These are phyloP conservation scores for Macroteleia sp. DNA, from an alignment of 2,888 invertebrate species.

Conservation along the genomic window DNA sequence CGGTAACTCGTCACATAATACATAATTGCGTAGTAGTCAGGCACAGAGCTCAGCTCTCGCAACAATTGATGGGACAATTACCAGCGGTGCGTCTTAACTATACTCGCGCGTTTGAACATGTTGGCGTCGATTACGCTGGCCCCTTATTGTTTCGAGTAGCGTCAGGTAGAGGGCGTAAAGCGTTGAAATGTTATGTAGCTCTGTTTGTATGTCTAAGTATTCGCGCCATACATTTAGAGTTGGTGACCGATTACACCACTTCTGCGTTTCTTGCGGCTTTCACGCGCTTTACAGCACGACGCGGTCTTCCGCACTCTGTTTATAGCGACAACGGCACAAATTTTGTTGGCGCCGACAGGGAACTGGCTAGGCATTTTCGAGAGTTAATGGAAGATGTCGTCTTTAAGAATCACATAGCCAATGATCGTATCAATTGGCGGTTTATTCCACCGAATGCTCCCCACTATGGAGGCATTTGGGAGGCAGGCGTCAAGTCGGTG, in stretches of 20 bases:
- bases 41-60: neutral
- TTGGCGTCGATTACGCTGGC: neutral
- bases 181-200: neutral
- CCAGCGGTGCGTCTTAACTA: neutral
- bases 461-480: slow-evolving; percentile 4
- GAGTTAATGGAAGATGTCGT: neutral
- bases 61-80: neutral
- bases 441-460: neutral
- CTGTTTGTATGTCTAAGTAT: neutral
- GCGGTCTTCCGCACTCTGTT: neutral
- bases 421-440: neutral
- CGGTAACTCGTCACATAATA: neutral
- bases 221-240: neutral
- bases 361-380: neutral
- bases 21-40: neutral
- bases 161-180: neutral
- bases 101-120: neutral
- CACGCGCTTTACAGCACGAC: neutral
- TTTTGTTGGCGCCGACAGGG: neutral
- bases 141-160: neutral
- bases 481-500: neutral
- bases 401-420: neutral
- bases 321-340: neutral
- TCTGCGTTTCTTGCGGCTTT: neutral
- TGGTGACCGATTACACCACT: slow-evolving; percentile 6